A percentile compares a stretch with the other conserved stretches of the same genome.
Conservation (phyloP, 1,140 invertebrate species). For the Lanistes nyassanus region DNA sequence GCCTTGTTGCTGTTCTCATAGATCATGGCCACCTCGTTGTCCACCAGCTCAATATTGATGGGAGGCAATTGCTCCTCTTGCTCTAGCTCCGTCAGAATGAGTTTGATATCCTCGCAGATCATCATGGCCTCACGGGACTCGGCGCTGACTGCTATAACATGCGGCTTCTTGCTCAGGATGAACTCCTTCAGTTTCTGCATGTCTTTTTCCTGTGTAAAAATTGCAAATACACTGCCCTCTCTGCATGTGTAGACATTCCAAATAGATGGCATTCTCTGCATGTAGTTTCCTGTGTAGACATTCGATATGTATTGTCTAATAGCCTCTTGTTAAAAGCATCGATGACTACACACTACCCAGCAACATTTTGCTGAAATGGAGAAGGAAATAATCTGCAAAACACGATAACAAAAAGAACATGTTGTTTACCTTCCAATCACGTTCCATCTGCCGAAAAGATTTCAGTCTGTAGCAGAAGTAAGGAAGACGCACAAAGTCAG, state of each 20-base stretch:
- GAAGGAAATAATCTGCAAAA: neutral
- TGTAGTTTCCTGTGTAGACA: neutral
- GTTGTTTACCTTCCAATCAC: constrained; percentile 73
- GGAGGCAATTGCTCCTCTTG: constrained; percentile 88
- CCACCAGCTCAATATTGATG: constrained; percentile 90
- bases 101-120: constrained; percentile 86
- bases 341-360: no score
- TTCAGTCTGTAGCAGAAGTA: constrained; percentile 86
- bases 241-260: no score
- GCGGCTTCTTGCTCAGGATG: constrained; percentile 90
- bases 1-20: constrained; percentile 93
- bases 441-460: constrained; percentile 78
- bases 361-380: neutral
- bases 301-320: neutral
- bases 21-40: constrained; percentile 88
- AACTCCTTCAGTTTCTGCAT: constrained; percentile 85
- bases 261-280: no score
- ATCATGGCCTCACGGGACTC: constrained; percentile 83
- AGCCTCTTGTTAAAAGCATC: neutral
- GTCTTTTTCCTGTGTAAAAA: constrained; percentile 76
- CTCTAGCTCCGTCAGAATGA: constrained; percentile 77
- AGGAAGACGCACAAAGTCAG: constrained; percentile 87
- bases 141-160: constrained; percentile 89
- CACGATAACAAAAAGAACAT: neutral
- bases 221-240: no score